Conservation (phyloP, 1,140 invertebrate genomes). For the Drosophila nikananu region DNA sequence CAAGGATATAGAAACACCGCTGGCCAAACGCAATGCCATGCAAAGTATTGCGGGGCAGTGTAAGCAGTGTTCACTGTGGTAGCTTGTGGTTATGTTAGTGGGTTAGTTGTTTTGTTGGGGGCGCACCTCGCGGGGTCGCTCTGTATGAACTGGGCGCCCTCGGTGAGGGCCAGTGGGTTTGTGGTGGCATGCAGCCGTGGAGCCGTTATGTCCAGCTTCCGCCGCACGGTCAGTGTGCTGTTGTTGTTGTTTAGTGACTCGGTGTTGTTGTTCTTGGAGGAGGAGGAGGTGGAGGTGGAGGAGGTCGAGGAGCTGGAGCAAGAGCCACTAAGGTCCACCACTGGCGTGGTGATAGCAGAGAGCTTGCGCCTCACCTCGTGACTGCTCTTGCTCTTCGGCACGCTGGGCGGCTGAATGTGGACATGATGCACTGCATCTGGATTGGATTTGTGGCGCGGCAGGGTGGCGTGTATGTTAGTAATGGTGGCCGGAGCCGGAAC, state of each 20-base stretch:
- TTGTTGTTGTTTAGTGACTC: constrained; percentile 42
- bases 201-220: constrained; percentile 88
- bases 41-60: constrained; percentile 31
- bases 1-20: constrained; percentile 22
- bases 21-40: constrained; percentile 43
- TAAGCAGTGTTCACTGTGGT: constrained; percentile 27
- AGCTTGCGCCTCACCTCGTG: constrained; percentile 63
- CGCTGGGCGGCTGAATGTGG: constrained; percentile 46
- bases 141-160: constrained; percentile 85
- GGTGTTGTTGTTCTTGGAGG: constrained; percentile 43
- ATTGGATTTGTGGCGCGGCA: constrained; percentile 61
- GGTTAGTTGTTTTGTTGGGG: constrained; percentile 49
- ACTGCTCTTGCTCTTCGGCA: constrained; percentile 72
- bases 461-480: constrained; percentile 70
- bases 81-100: constrained; percentile 14
- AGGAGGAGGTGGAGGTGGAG: constrained; percentile 30
- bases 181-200: constrained; percentile 90
- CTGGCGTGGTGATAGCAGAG: constrained; percentile 26
- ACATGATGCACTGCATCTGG: constrained; percentile 60
- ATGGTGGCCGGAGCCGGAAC: constrained; percentile 59
- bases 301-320: constrained; percentile 6
- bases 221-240: constrained; percentile 53
- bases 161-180: constrained; percentile 88
- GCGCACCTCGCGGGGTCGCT: constrained; percentile 73
- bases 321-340: neutral